These are phyloP conservation scores for Pentamera pediparva DNA, from an alignment of 53 echinoderm and acorn worm species.

Conservation along the genomic window DNA sequence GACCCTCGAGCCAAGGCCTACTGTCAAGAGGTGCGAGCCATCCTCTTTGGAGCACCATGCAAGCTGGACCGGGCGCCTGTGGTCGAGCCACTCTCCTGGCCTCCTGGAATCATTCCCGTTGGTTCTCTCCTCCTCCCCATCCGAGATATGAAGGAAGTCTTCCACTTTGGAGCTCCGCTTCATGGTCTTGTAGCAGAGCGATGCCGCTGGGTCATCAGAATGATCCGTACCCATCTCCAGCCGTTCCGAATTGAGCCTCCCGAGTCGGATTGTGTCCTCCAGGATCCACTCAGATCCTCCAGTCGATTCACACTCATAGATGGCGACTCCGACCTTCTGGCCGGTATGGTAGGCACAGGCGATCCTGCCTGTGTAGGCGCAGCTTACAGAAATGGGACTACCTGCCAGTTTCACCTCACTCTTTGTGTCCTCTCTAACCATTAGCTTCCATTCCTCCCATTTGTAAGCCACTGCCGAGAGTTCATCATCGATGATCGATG, in stretches of 20 bases:
- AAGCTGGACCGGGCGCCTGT: conserved; percentile 67
- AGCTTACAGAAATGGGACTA: conserved; percentile 73
- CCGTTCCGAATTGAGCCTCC: conserved; percentile 53
- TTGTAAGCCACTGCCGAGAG: conserved; percentile 57
- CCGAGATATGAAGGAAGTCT: conserved; percentile 64
- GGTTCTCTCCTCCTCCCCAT: conserved; percentile 22
- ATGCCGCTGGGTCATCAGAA: conserved; percentile 27
- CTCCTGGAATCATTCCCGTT: neutral
- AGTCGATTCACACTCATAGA: conserved; percentile 93
- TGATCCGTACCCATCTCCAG: conserved; percentile 46
- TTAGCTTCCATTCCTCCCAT: conserved; percentile 91
- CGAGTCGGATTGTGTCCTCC: conserved; percentile 82
- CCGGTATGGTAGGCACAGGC: conserved; percentile 69
- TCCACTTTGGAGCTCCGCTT: conserved; percentile 95
- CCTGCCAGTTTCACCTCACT: conserved; percentile 72
- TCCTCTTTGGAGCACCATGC: conserved; percentile 97
- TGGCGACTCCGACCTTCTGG: conserved; percentile 30
- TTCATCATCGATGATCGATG: conserved; percentile 33
- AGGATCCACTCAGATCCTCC: conserved; percentile 94
- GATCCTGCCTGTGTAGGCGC: conserved; percentile 91
- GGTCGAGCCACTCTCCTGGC: conserved; percentile 9
- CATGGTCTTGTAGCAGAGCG: conserved; percentile 85
- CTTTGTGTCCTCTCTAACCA: conserved; percentile 61
- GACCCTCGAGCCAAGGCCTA: conserved; percentile 78
- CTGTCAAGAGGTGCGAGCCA: conserved; percentile 85